Percentiles rank a stretch among this genome's conserved stretches.
These are phyloP conservation scores for Steromphala cineraria DNA, from an alignment of 2,888 invertebrate genomes.

Conservation along the genomic window DNA sequence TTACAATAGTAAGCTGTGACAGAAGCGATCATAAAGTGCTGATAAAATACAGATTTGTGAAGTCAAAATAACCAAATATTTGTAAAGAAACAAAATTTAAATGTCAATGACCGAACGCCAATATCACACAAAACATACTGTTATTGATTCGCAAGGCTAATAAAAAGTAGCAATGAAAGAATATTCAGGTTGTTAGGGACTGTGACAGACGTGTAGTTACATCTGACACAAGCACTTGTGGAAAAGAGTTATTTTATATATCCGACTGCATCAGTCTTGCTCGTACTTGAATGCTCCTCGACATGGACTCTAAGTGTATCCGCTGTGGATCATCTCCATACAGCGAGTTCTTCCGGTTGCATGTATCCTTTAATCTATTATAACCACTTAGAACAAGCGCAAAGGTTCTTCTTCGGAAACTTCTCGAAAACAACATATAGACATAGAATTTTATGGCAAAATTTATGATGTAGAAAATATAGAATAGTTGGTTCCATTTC, in stretches of 20 bases:
- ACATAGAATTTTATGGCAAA: constrained; percentile 37
- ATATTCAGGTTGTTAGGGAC: no score
- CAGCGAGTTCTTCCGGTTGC: neutral
- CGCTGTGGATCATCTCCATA: neutral
- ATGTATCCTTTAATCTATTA: neutral
- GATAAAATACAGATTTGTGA: no score
- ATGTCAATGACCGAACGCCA: no score
- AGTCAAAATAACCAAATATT: no score
- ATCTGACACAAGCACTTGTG: no score
- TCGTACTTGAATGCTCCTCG: neutral
- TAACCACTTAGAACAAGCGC: neutral
- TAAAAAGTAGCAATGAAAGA: no score
- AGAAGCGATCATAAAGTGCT: no score
- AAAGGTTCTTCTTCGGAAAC: constrained; percentile 31
- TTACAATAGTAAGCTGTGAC: no score
- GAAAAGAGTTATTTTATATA: neutral
- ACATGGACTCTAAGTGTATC: neutral
- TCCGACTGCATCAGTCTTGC: neutral
- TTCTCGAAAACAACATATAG: constrained; percentile 36
- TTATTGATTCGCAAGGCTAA: no score
- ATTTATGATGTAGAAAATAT: constrained; percentile 27
- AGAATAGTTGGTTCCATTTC: constrained; percentile 25
- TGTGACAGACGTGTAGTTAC: no score
- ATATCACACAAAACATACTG: no score
- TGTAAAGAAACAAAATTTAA: no score